Base-by-base conservation (phyloP, 2,797 vertebrate species). In the Lepus oiostolus region DNA sequence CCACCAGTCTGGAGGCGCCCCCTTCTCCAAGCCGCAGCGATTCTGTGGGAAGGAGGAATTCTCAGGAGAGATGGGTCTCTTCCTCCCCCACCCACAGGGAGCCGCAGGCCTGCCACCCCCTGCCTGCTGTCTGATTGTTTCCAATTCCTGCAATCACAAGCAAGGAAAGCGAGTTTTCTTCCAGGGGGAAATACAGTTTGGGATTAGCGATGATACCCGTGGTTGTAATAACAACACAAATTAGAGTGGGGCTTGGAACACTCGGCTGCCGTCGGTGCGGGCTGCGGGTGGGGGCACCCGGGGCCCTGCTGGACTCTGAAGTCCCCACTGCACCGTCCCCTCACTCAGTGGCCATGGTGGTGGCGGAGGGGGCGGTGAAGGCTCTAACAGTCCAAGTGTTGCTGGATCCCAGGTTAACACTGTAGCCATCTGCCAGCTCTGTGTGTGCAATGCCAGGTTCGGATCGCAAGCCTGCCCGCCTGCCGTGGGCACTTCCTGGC, bases 91-190 rank as follows among this genome's bases (percentile, higher is more conserved):
- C 58, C 75, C 71, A 17, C 63, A 4, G 0, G 5, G n/a, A 71
- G 42, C 85, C 14, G 11, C 10, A 30, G 26, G 54, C 0, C 16
- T 58, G 12, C 42, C 26, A 63, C 83, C 85, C 85, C 63, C 90
- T 72, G 90, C 93, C 72, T 85, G 63, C 70, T 85, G 85, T 81
- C 13, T 90, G 91, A 95, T 95, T 94, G 83, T 75, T 95, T 96
- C 88, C 60, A 89, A 38, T 92, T 91, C 63, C 94, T 96, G 82
- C 85, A 83, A 96, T 91, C 96, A 94, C 82, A 93, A 83, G 94
- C 58, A 1, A 67, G 86, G 30, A 70, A 84, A 89, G 68, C 3
- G 5, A 86, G 68, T 93, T 93, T 94, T 88, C 83, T 84, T 91
- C 94, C 80, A 32, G 84, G 72, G 86, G 90, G 65, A 95, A 91